Evolutionary conservation across 2,888 invertebrate species (phyloP), one percentile per base, ranked within the genome.

Genomic region (Amphiduros pacificus): DNA sequence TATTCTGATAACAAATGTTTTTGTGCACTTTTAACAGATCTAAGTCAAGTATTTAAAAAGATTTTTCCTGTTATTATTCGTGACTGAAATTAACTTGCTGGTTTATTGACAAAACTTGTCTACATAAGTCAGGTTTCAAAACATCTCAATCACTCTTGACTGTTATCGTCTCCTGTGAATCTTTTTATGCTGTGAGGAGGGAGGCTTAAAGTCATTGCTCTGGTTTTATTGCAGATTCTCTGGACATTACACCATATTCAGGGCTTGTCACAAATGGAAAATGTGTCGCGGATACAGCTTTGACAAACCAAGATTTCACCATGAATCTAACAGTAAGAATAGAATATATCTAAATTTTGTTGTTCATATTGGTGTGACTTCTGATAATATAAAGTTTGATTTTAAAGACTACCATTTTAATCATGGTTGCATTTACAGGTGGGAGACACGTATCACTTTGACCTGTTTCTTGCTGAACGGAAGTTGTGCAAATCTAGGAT

Each of bases 401-500:
- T 49, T 14, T 49, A 49, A 20, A 20, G 6, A 49, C 49, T 9
- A 14, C 14, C 9, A 9, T 11, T 36, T 36, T 36, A 36, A 11
- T 36, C 14, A 36, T 9, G 36, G 14, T 36, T 36, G 36, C 9
- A 9, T 36, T 54, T 41, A 1, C 40, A 69, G 68, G 40, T 59
- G 3, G 68, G 64, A 5, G 65, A 66, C 52, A 65, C 64, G 2
- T 71, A 68, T 55, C 68, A 67, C 55, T 60, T 76, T 57, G 71
- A 70, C 41, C 44, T 77, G 24, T 77, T 76, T 66, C 71, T 74
- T 55, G 73, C 69, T 6, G 76, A 77, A 56, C 65, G 74, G n/a
- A 56, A 63, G 6, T 61, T 56, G 17, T 75, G 77, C 59, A 62
- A 64, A 11, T 74, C 76, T 4, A 65, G 66, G 40, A 62, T 75